phyloP scores from a whole-genome alignment of 2,113 vertebrate species.

The Petaurus breviceps region DNA sequence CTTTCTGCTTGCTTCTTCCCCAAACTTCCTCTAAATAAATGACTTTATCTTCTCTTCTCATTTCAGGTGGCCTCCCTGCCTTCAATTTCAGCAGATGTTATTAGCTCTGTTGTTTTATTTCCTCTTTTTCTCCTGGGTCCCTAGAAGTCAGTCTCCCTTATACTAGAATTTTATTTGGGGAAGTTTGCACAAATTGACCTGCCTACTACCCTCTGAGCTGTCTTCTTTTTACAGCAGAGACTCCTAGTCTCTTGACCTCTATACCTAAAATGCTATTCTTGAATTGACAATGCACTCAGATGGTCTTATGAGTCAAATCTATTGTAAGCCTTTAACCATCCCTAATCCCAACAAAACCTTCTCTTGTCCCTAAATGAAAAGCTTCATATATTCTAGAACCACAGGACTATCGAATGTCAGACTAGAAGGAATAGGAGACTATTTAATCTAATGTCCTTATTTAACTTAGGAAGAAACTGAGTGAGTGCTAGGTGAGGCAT shows the following conservation, averaged over 20 bases:
- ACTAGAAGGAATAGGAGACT: not conserved
- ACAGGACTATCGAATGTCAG: not conserved
- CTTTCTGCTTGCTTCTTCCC: not conserved
- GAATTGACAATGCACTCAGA: not conserved
- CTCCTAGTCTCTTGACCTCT: not conserved
- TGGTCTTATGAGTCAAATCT: not conserved
- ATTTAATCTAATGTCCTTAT: not conserved
- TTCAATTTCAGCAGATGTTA: not conserved
- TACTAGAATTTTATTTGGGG: not conserved
- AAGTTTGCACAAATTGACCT: not conserved
- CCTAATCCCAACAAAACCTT: not conserved
- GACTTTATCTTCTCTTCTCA: not conserved
- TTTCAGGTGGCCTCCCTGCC: not conserved
- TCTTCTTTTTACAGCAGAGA: not conserved
- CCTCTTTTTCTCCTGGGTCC: not conserved
- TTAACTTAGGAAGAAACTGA: not conserved
- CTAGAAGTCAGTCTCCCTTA: not conserved
- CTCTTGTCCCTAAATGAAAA: not conserved
- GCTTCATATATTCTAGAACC: not conserved
- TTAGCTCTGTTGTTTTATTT: not conserved
- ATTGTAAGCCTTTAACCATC: not conserved
- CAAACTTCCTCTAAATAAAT: not conserved
- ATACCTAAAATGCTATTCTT: not conserved
- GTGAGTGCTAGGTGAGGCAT: not conserved
- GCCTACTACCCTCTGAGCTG: not conserved